Base-by-base conservation (phyloP, 2,888 invertebrate species). In the Apodemia duryi region DNA sequence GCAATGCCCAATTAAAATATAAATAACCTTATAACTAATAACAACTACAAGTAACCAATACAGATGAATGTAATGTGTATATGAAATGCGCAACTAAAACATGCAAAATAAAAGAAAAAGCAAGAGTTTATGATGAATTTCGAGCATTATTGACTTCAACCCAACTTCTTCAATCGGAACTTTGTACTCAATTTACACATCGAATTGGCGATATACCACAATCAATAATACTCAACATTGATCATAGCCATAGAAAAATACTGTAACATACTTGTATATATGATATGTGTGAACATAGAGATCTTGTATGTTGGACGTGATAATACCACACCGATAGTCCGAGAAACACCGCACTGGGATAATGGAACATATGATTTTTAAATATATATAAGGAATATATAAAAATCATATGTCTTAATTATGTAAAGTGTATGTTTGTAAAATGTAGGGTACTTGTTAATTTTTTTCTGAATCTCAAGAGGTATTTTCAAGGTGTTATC, bases 31-130 rank as follows among this genome's bases (percentile, higher is more conserved):
- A 54, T 11, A 54, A 29, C 54, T 54, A 54, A 54, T 29, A 54
- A 21, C 21, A 21, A 21, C 21, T 21, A 21, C 21, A 21, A 21
- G 21, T 21, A 21, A 54, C 54, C 28, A 54, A 2, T 54, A 54
- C 28, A 54, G 9, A 29, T 54, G 54, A 28, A 54, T 29, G 29
- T 54, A 29, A 11, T 29, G 54, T 54, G 54, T 54, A 21, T 51
- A 21, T 28, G 29, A 54, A 29, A 54, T 54, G 54, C 54, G 54
- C 29, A 54, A 29, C 54, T 54, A 54, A 54, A 38, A 54, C 54
- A 54, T 54, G 29, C 29, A 29, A 54, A 29, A 5, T 29, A 54
- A 29, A 54, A 29, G 29, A n/a, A 29, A 28, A 54, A 54, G 54
- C 54, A 10, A 29, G n/a, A 10, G 29, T 54, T 54, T 7, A 28